Evolutionary conservation across 1,140 invertebrate genomes (phyloP), one percentile per base, ranked within the genome.

Genomic region (Lordiphosa stackelbergi): DNA sequence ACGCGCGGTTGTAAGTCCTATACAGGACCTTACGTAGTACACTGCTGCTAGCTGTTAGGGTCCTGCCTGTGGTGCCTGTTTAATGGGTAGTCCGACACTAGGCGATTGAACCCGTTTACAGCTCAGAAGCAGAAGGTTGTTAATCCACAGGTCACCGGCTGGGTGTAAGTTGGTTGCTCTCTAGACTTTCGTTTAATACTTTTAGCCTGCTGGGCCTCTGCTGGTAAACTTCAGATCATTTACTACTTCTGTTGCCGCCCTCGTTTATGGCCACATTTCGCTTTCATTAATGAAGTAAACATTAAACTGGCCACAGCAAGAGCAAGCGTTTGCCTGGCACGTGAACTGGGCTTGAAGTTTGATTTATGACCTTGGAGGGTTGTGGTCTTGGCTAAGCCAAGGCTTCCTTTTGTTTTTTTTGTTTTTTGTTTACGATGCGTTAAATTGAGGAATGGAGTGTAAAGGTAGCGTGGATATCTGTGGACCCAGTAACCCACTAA

Each of bases 391-490:
- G 43, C 72, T 46, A 69, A 66, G n/a, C 57, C 47, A 46, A 60
- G 36, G 28, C 58, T 69, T 65, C 58, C 45, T 41, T 12, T 10
- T 38, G 52, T 49, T 35, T 24, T 53, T n/a, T n/a, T n/a, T n/a
- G n/a, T n/a, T 61, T 53, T 66, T 57, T n/a, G n/a, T n/a, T n/a
- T 72, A 70, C 60, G 78, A 61, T 58, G 78, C 64, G 73, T 85
- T 71, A 74, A 85, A 66, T 81, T 85, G 81, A 85, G 65, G 64
- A 85, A 85, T 69, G 75, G 70, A 60, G 83, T 85, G 83, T 69
- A 79, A 78, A 70, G 64, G 59, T 70, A 31, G 28, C 28, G 6
- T 7, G 28, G 7, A 31, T 31, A 8, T 31, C 28, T 31, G 6
- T 31, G 42, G 65, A 69, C 64, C 65, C 41, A 69, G 35, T 66